Base-by-base conservation (phyloP, 2,113 vertebrate species). In the Tetrax tetrax region DNA sequence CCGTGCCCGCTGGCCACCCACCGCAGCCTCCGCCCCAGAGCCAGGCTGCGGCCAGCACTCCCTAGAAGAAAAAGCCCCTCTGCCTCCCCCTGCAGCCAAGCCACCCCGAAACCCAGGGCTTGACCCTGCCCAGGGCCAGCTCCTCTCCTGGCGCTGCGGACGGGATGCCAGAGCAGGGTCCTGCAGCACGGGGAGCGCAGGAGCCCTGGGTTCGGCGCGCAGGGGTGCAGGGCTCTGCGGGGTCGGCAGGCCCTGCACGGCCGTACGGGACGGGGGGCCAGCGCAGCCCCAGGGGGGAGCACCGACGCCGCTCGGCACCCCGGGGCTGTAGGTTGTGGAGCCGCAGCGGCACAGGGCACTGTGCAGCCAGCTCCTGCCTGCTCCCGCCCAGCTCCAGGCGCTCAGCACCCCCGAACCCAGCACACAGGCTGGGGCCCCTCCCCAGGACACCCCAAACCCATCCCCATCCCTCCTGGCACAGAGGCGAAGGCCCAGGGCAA, bases 321-420 rank as follows among this genome's bases (percentile, higher is more conserved):
- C 0, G 2, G 28, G 29, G 48, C n/a, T 60, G 71, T 63, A 22
- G 70, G 66, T 7, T 5, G 1, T 15, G 25, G 59, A 90, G n/a
- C 8, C 4, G 41, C 41, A 13, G 41, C 41, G 2, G 63, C 89
- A 56, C 80, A 47, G 43, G 51, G 51, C 54, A 65, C 38, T 4
- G 2, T 0, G 0, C 12, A 8, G 47, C 25, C 0, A 0, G 20
- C 75, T 74, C 53, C 77, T 25, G 21, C 87, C 69, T n/a, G 61
- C 51, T 63, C 66, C 29, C 61, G 14, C 18, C 76, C 71, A 48
- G 60, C 74, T 70, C 64, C 90, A 48, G 47, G 27, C 53, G 22
- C 68, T 37, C 20, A 3, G 35, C 50, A 70, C 1, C 3, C 17
- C 37, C 2, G 2, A 31, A 7, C 3, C 20, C 37, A 7, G 0